Base-by-base conservation (phyloP, 2,113 vertebrate genomes). In the Eudyptes chrysolophus region DNA sequence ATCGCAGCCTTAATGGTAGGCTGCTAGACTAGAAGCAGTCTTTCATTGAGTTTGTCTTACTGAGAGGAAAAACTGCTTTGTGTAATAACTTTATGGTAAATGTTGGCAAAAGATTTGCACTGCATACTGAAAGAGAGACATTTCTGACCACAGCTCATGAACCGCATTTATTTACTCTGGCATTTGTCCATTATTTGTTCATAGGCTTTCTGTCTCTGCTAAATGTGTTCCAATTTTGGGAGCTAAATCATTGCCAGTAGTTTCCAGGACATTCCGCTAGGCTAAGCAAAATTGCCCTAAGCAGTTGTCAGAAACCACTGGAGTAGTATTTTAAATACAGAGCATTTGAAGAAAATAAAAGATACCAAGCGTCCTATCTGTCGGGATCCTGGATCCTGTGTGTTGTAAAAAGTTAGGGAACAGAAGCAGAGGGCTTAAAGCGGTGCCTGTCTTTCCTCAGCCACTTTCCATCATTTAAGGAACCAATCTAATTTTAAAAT, bases 101-200 rank as follows among this genome's bases (percentile, higher is more conserved):
- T 96, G 98, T 99, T 99, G 99, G 99, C 99, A 99, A 98, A 97
- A 96, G 98, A 95, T 98, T 98, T 99, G 98, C 98, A 96, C 98
- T 99, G 98, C 99, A 99, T 98, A 98, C 98, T 98, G 98, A 99
- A 98, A 98, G 98, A 98, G 99, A 99, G 99, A 99, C 98, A 98
- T 99, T 99, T 99, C 98, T 99, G 98, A 99, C 99, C 99, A 93
- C 99, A 99, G 98, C 99, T 99, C 99, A 99, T 98, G 99, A 99
- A 99, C 99, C 99, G 71, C 98, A 99, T 99, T 99, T 99, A 99
- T 99, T 99, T 99, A 99, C 98, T 98, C 99, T 99, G 99, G 99
- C 99, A 89, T 97, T 96, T 95, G 95, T 98, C 99, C 99, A 99
- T 99, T 99, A 99, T 99, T 99, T 99, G 99, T 99, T 99, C 99